phyloP scores from a whole-genome alignment of 2,797 vertebrate genomes.

The Synanceia verrucosa region DNA sequence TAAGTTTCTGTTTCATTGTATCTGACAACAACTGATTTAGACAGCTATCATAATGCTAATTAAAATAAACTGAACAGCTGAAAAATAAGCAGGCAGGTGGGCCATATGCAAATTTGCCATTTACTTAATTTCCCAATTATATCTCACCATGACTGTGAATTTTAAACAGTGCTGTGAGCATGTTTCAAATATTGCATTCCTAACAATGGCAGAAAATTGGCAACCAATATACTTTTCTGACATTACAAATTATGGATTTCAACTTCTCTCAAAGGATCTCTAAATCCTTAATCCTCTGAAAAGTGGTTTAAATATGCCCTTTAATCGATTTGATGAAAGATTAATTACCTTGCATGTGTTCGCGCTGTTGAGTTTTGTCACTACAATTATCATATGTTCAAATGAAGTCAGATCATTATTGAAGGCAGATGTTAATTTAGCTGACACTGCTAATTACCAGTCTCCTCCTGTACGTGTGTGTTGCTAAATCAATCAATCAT shows the following conservation, averaged over 20 bases:
- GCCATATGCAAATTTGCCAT: too few relatives aligned
- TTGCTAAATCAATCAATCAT: too few relatives aligned
- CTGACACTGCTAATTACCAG: conserved; percentile 63
- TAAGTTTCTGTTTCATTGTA: not conserved
- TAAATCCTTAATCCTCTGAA: conserved; percentile 39
- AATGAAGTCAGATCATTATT: conserved; percentile 61
- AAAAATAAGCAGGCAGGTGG: conserved; percentile 17
- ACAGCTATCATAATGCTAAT: not conserved
- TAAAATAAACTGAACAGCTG: conserved; percentile 8
- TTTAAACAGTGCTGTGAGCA: conserved; percentile 22
- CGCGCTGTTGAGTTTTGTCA: conserved; percentile 41
- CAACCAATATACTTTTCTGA: conserved; percentile 37
- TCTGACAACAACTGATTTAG: conserved; percentile 3
- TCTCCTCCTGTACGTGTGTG: conserved; percentile 26
- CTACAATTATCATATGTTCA: conserved; percentile 58
- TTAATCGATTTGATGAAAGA: conserved; percentile 53
- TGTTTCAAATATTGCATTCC: conserved; percentile 26
- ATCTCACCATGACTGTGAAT: conserved; percentile 5
- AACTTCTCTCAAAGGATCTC: conserved; percentile 41
- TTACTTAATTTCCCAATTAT: too few relatives aligned
- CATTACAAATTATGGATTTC: conserved; percentile 45
- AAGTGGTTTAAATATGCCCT: conserved; percentile 40
- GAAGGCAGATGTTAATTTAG: conserved; percentile 66
- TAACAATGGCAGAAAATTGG: conserved; percentile 46
- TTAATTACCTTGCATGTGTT: conserved; percentile 54